phyloP scores from a whole-genome alignment of 2,113 vertebrate genomes.

The Donacobius atricapilla region DNA sequence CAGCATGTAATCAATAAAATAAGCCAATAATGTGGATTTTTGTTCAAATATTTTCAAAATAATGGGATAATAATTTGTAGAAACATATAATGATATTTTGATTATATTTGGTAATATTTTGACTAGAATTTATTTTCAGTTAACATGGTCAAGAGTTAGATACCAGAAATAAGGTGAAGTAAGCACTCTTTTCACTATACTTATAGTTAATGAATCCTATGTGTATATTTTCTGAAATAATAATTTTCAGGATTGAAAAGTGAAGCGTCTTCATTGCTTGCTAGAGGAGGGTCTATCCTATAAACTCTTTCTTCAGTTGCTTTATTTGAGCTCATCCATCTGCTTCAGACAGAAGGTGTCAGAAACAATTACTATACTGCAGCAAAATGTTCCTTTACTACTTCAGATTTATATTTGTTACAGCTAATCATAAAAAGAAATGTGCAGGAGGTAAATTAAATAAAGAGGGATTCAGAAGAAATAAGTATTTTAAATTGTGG shows the following conservation, averaged over 20 bases:
- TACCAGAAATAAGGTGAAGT: background rate
- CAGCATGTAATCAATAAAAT: background rate
- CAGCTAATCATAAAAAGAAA: slow-evolving; percentile 40
- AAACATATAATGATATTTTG: background rate
- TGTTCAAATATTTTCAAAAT: background rate
- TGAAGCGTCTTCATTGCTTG: background rate
- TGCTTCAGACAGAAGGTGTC: background rate
- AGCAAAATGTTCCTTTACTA: slow-evolving; percentile 28
- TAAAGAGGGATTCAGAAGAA: background rate
- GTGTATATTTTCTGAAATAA: background rate
- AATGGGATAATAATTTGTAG: background rate
- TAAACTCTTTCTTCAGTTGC: background rate
- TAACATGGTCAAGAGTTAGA: background rate
- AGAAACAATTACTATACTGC: slow-evolving; percentile 1
- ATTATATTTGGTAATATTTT: background rate
- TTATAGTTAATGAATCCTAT: background rate
- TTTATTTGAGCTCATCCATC: background rate
- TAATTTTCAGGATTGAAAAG: background rate
- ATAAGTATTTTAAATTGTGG: slow-evolving; percentile 24
- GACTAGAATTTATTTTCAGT: background rate
- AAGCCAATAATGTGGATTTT: background rate
- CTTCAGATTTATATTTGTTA: slow-evolving; percentile 19
- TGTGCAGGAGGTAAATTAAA: slow-evolving; percentile 24
- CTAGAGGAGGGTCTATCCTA: background rate
- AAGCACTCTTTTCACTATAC: background rate